Conservation (phyloP, 35 echinoderm and acorn worm genomes). For the Ophioderma brevispina region DNA sequence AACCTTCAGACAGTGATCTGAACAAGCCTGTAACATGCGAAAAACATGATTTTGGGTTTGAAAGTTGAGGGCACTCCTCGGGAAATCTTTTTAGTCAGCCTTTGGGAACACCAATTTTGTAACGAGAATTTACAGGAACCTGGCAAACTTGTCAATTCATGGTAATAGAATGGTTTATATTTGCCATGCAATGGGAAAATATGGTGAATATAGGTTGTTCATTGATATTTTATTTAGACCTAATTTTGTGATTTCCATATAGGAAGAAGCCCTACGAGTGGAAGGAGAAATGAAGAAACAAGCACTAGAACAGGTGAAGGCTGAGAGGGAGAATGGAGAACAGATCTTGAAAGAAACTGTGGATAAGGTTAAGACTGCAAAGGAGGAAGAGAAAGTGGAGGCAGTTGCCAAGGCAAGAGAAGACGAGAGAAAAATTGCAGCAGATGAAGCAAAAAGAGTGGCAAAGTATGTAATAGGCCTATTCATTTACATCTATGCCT, state of each 20-base stretch:
- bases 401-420: constrained; percentile 73
- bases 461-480: constrained; percentile 56
- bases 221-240: neutral
- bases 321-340: constrained; percentile 74
- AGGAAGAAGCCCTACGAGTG: constrained; percentile 76
- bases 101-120: too few species aligned
- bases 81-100: too few species aligned
- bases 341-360: constrained; percentile 68
- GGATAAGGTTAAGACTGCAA: constrained; percentile 45
- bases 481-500: too few species aligned
- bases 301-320: constrained; percentile 65
- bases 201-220: neutral
- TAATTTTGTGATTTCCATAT: too few species aligned
- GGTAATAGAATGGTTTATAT: too few species aligned
- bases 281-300: constrained; percentile 85
- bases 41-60: too few species aligned
- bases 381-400: constrained; percentile 62
- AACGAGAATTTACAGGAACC: too few species aligned
- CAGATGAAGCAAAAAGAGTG: constrained; percentile 69
- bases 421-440: constrained; percentile 75
- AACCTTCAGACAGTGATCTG: too few species aligned
- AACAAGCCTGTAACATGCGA: too few species aligned
- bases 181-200: too few species aligned
- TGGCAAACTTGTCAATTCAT: too few species aligned
- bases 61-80: too few species aligned